phyloP scores from a whole-genome alignment of 2,113 vertebrate genomes.

The Ictidomys tridecemlineatus region DNA sequence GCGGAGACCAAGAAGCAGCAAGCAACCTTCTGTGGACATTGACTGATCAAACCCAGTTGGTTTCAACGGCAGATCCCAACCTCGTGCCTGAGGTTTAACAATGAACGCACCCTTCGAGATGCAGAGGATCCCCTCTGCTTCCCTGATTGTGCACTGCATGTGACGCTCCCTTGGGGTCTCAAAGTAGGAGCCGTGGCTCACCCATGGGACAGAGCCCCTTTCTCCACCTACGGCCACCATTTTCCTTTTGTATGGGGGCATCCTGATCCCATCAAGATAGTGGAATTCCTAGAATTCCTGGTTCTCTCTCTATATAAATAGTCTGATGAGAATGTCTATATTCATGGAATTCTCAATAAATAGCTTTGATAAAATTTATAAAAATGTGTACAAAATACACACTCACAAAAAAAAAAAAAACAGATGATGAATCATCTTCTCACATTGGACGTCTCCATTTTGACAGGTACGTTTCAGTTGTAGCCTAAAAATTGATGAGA shows the following conservation, averaged over 20 bases:
- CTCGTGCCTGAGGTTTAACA: slow-evolving; percentile 54
- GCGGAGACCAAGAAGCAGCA: too few species aligned
- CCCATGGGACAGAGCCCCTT: slow-evolving; percentile 11
- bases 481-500: rapidly evolving
- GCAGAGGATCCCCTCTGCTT: slow-evolving; percentile 64
- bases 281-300: too few species aligned
- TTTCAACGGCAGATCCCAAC: slow-evolving; percentile 60
- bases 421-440: not conserved
- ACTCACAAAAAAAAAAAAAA: not conserved
- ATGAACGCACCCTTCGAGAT: slow-evolving; percentile 50
- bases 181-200: slow-evolving; percentile 59
- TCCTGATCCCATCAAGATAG: too few species aligned
- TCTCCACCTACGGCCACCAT: not conserved
- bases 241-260: not conserved
- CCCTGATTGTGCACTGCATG: slow-evolving; percentile 54
- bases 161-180: slow-evolving; percentile 34
- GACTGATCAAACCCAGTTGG: not conserved
- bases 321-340: not conserved
- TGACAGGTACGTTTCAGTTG: too few species aligned
- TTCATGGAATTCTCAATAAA: rapidly evolving
- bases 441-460: not conserved
- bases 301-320: too few species aligned
- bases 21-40: not conserved
- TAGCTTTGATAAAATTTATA: not conserved
- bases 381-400: not conserved